Base-by-base conservation (phyloP, 2,113 vertebrate genomes). In the Lagopus leucura region DNA sequence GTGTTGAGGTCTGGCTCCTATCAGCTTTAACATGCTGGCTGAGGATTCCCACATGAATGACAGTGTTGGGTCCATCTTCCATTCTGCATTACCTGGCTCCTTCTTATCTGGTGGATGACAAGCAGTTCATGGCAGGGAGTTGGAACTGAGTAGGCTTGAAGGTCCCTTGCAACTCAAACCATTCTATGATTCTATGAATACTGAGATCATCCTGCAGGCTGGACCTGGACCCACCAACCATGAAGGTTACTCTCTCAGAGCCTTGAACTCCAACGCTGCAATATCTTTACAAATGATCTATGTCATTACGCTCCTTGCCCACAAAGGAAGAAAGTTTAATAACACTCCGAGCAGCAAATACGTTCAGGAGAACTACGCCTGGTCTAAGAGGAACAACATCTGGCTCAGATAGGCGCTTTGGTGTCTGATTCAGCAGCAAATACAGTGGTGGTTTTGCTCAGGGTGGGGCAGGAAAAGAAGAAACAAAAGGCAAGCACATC, bases 291-390 rank as follows among this genome's bases (percentile, higher is more conserved):
- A 57, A 92, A 91, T 34, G 5, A 18, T 32, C n/a, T 73, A 32
- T 55, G 76, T 88, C 76, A 73, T 78, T 95, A 94, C 85, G 82
- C 76, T 92, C 82, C 65, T 52, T 11, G 8, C 22, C 42, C 82
- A 0, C 4, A 75, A 47, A 88, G 72, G 60, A 95, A 91, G 79
- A 73, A 55, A 73, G 36, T 90, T 95, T 69, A 86, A 88, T 69
- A 96, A 95, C 82, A 92, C 76, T 82, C 90, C 94, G 92, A 83
- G 65, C 8, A 90, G 76, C 55, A 96, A 96, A 92, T 88, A 94
- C 81, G 70, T 34, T 60, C 88, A 91, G 89, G 92, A 69, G 57
- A 14, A 2, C 50, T 11, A 3, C 11, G 54, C 25, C 58, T 43
- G 47, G 60, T 84, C 65, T 47, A 6, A 66, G 47, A 55, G 48